Evolutionary conservation across 2,888 invertebrate genomes (phyloP), one percentile per base, ranked within the genome.

Genomic region (Pelosia muscerda): DNA sequence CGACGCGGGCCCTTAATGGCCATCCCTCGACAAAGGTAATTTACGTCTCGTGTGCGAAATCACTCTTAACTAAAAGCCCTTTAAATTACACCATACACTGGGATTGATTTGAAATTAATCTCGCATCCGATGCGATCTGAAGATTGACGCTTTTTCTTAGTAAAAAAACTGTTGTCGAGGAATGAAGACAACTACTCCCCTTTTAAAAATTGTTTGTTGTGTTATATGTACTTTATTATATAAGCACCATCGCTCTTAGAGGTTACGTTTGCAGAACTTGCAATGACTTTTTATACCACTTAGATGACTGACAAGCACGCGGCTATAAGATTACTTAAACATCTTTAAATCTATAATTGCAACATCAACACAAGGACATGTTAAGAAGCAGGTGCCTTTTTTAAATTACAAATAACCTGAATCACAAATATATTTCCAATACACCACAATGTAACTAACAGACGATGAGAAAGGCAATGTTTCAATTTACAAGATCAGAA

Each of bases 21-120:
- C 88, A 89, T 89, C 90, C 90, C 90, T 88, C 85, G 88, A 86
- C 88, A 81, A 82, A 89, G 88, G 91, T 92, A 94, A 94, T 94
- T 94, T 94, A 94, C 91, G 91, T 93, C 91, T 91, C 90, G 92
- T 92, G 92, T 94, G 94, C 93, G 90, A 92, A 94, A 90, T 91
- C 91, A 90, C 91, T 92, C 89, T 92, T 91, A 90, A 92, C 93
- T 93, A 93, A 94, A 93, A 94, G 92, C 92, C 88, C 86, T 86
- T 89, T 92, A 94, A 94, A 94, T 94, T 92, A 92, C 89, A 92
- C 86, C 85, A 88, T 90, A 90, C 91, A 88, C 79, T 84, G 85
- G 88, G 89, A 94, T 94, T 92, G 92, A 94, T 93, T 93, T 84
- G 83, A 91, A 90, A 93, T 92, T 91, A 93, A 93, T 93, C 91